Conservation (phyloP, 2,113 vertebrate genomes). For the Calypte anna region DNA sequence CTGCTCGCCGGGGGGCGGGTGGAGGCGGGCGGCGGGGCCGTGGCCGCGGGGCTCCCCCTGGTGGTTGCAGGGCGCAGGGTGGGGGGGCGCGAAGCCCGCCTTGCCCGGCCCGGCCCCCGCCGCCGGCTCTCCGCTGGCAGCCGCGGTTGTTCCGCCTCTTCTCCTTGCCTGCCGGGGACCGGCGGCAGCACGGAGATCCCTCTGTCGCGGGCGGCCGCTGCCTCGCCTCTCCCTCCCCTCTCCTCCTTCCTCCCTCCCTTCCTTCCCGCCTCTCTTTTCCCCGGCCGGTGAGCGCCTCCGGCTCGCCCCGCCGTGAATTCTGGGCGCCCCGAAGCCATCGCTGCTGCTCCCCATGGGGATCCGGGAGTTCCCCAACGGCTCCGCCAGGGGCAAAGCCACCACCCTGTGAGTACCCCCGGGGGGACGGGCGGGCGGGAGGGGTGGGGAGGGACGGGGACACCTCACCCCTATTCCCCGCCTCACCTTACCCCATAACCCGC, state of each 20-base stretch:
- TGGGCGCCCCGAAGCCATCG: constrained; percentile 60
- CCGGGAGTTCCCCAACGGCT: constrained; percentile 77
- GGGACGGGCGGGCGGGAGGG: background rate
- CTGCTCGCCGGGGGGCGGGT: background rate
- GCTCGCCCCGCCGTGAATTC: constrained; percentile 47
- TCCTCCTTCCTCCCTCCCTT: background rate
- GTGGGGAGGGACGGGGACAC: background rate
- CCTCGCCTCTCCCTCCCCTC: background rate
- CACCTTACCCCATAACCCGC: background rate
- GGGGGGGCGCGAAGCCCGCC: background rate
- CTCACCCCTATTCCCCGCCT: background rate
- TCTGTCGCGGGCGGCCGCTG: background rate
- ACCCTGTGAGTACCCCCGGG: constrained; percentile 67
- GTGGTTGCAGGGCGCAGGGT: background rate
- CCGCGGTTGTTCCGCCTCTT: background rate
- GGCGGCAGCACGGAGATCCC: background rate
- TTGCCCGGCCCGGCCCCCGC: background rate
- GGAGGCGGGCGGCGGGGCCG: background rate
- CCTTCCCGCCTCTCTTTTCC: background rate
- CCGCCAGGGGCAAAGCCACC: constrained; percentile 69
- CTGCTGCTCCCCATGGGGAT: constrained; percentile 76
- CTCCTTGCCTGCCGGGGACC: background rate
- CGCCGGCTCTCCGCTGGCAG: background rate
- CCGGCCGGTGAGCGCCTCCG: constrained; percentile 26
- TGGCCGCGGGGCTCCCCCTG: background rate